Base-by-base conservation (phyloP, 2,797 vertebrate genomes). In the Channa striata region DNA sequence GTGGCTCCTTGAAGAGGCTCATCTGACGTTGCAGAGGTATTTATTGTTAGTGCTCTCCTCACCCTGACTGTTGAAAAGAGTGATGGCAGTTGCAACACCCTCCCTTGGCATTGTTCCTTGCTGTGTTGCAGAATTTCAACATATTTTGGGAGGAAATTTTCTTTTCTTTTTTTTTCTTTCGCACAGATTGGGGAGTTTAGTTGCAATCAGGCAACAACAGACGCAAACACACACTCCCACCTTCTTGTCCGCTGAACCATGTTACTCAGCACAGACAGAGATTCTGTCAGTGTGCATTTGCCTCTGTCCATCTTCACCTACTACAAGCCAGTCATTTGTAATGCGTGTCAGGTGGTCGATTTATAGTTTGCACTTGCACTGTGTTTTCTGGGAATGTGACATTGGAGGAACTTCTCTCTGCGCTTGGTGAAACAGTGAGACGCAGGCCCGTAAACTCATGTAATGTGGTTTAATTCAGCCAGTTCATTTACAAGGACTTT, bases 231-330 rank as follows among this genome's bases (percentile, higher is more conserved):
- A 50, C 71, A 56, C 50, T 62, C 54, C 56, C 62, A 47, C 81
- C 68, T 72, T 74, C 62, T 70, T 81, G 68, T 71, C 72, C 70
- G 40, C 47, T 78, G 80, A 82, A 82, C 69, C 74, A 60, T 81
- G 86, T 69, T 72, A 71, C 80, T 68, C 48, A 58, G 68, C 78
- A 59, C 67, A 11, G 14, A 59, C 50, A 59, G 83, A 84, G 58
- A 66, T 79, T 77, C 78, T 84, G 85, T 85, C 86, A 70, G 77
- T 66, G 70, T 79, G 75, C 87, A 87, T 91, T 90, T 91, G 71
- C 86, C 75, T 84, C 85, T 75, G 88, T 90, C 88, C 83, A 76
- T 91, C 86, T 90, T 90, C 86, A 83, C 91, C 83, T 82, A 66
- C 82, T 75, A 86, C 85, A 80, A 85, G 74, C 62, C 77, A 53